Conservation (phyloP, 2,113 vertebrate species). For the Lagenorhynchus albirostris region DNA sequence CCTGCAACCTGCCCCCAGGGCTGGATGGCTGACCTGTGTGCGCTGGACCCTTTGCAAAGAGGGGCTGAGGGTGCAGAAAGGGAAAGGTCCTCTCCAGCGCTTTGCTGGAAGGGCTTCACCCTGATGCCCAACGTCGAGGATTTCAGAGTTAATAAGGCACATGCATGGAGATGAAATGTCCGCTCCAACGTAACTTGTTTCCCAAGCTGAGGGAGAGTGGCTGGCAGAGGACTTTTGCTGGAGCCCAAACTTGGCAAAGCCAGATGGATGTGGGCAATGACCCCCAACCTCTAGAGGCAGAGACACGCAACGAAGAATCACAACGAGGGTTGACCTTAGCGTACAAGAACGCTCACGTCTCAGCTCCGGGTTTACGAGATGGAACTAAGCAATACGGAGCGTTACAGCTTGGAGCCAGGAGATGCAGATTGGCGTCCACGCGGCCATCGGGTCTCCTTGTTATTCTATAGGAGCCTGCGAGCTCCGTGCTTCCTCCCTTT, state of each 20-base stretch:
- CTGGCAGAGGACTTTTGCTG: neutral
- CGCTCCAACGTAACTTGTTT: neutral
- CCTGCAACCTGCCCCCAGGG: neutral
- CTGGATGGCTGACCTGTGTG: neutral
- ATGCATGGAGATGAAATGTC: neutral
- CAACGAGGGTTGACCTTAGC: neutral
- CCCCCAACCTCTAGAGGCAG: neutral
- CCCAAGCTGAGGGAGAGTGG: neutral
- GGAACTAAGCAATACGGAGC: neutral
- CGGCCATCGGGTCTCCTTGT: neutral
- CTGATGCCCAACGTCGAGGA: neutral
- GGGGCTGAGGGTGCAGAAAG: neutral
- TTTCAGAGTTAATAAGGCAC: neutral
- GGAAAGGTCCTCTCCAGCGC: neutral
- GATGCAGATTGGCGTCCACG: neutral
- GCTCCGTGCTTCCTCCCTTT: neutral
- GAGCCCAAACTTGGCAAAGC: neutral
- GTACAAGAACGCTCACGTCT: neutral
- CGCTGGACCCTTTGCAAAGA: neutral
- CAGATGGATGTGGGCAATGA: neutral
- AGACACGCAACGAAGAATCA: neutral
- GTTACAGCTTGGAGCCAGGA: neutral
- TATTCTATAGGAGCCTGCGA: neutral
- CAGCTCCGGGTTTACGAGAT: neutral
- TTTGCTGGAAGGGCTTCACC: neutral